These are phyloP conservation scores for Eunapius fragilis DNA, from an alignment of 37 sponge, comb jelly and placozoan species.

Conservation along the genomic window DNA sequence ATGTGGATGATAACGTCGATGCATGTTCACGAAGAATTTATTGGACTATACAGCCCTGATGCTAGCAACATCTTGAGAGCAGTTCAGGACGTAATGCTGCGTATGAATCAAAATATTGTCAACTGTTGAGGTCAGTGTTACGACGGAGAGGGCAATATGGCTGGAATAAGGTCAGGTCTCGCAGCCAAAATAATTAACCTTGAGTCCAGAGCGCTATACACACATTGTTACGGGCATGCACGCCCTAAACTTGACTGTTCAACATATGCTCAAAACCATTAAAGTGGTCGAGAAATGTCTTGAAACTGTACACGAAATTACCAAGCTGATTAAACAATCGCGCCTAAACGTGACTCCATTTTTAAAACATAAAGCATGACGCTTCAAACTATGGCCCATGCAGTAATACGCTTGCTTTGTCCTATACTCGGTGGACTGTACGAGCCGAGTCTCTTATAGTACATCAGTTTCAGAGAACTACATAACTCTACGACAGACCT, in stretches of 20 bases:
- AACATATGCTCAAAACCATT: constrained; percentile 28
- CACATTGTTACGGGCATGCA: no score
- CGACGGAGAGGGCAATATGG: constrained; percentile 43
- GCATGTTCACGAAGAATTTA: constrained; percentile 30
- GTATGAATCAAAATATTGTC: constrained; percentile 25
- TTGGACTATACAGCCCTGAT: background rate
- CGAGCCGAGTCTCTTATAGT: constrained; percentile 37
- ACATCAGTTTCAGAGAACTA: constrained; percentile 46
- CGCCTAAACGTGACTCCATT: constrained; percentile 44
- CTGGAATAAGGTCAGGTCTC: no score
- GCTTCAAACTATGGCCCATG: constrained; percentile 35
- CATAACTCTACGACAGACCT: constrained; percentile 14
- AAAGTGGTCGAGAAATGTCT: constrained; percentile 21
- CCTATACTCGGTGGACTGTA: constrained; percentile 72
- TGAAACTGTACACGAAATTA: constrained; percentile 30
- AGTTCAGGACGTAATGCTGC: constrained; percentile 41
- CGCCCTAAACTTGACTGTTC: no score
- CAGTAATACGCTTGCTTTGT: constrained; percentile 52
- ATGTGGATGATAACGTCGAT: no score
- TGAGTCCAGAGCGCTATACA: no score
- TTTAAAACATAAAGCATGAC: constrained; percentile 53
- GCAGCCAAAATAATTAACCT: no score
- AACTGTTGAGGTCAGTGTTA: constrained; percentile 63
- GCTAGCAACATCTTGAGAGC: constrained; percentile 14
- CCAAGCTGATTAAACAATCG: constrained; percentile 62